Conservation (phyloP, 2,888 invertebrate genomes). For the Temnothorax ravouxi region DNA sequence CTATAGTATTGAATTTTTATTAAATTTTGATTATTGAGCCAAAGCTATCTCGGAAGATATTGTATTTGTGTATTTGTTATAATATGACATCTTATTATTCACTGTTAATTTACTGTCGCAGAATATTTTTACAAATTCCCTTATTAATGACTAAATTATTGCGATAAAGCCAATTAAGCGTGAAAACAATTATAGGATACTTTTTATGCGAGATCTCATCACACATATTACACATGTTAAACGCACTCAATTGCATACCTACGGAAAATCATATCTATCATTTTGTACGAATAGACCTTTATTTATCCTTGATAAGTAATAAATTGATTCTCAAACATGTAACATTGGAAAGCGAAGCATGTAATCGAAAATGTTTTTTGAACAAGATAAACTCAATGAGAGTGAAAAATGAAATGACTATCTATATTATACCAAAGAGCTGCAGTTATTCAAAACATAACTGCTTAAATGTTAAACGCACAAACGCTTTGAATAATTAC, state of each 20-base stretch:
- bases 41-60: slow-evolving; percentile 14
- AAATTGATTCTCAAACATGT: slow-evolving; percentile 1
- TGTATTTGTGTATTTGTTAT: not conserved
- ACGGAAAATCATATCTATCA: not conserved
- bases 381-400: not conserved
- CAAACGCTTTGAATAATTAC: slow-evolving; percentile 24
- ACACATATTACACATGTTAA: not conserved
- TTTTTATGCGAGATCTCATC: not conserved
- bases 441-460: not conserved
- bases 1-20: slow-evolving; percentile 16
- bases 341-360: not conserved
- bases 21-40: slow-evolving; percentile 45
- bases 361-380: not conserved
- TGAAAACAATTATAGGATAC: not conserved
- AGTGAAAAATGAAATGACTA: not conserved
- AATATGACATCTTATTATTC: not conserved
- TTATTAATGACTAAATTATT: not conserved
- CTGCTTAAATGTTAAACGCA: slow-evolving; percentile 18
- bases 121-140: slow-evolving; percentile 6
- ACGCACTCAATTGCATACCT: slow-evolving; percentile 1
- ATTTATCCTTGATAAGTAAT: slow-evolving; percentile 44
- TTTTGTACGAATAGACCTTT: not conserved
- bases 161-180: not conserved
- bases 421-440: not conserved
- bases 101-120: slow-evolving; percentile 7